phyloP scores from a whole-genome alignment of 2,888 invertebrate species.

The Amiota communis region DNA sequence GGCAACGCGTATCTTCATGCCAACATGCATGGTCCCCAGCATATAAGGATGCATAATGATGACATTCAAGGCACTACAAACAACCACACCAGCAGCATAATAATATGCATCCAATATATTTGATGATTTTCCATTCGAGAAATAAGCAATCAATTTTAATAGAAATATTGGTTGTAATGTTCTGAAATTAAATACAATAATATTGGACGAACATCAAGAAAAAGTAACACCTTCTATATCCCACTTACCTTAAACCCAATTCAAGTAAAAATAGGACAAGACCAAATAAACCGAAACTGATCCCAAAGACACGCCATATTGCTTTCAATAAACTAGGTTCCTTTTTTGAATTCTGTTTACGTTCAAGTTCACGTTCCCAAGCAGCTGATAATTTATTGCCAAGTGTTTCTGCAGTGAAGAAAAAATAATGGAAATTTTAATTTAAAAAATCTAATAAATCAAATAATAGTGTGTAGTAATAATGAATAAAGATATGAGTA shows the following conservation, averaged over 20 bases:
- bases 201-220: neutral
- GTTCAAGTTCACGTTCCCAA: conserved; percentile 76
- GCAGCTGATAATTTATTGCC: conserved; percentile 77
- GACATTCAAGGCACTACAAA: conserved; percentile 83
- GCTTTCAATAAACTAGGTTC: conserved; percentile 73
- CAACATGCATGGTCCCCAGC: conserved; percentile 80
- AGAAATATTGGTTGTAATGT: conserved; percentile 79
- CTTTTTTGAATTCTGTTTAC: conserved; percentile 63
- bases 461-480: neutral
- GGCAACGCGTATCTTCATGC: conserved; percentile 81
- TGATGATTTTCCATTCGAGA: conserved; percentile 62
- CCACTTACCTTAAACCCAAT: conserved; percentile 74
- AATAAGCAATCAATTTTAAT: conserved; percentile 78
- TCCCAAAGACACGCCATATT: conserved; percentile 77
- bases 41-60: conserved; percentile 90
- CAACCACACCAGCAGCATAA: conserved; percentile 82
- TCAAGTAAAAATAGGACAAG: conserved; percentile 77
- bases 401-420: conserved; percentile 70
- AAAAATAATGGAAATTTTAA: conserved; percentile 23
- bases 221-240: neutral
- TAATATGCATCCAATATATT: conserved; percentile 78
- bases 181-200: conserved; percentile 69
- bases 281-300: conserved; percentile 76
- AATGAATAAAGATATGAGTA: too few relatives aligned
- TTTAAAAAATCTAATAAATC: neutral